Evolutionary conservation across 2,888 invertebrate genomes (phyloP), one percentile per base, ranked within the genome.

Genomic region (Panopea generosa): DNA sequence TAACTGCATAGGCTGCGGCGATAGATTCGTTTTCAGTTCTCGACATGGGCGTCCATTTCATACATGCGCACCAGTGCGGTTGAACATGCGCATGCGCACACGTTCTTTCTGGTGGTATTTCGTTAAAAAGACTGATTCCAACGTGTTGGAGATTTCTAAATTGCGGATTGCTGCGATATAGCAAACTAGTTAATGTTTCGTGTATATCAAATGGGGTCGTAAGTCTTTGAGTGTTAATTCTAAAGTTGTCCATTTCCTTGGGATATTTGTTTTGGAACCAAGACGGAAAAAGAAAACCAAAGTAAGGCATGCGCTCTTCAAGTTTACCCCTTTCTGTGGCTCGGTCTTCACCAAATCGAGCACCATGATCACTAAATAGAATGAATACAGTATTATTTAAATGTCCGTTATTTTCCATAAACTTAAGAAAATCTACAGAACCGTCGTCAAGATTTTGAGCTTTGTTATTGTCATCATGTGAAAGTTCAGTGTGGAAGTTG

Each of bases 51-150:
- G 94, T 92, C 98, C 98, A 98, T n/a, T 95, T 94, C 0, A 98
- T 93, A 90, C 98, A 99, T 0, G 97, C 96, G 91, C 98, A 99
- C 98, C 98, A 99, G 91, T 99, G 98, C 0, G 98, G 96, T 90
- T 97, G 97, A 70, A 99, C 96, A 67, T 95, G 96, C 0, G 98
- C 98, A 91, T 97, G 95, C 4, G 95, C 95, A 91, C 98, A 98
- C 7, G 96, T 96, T 26, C 98, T 94, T 82, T 95, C 95, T 9
- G 93, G 89, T 0, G 97, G 96, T 20, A 92, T 86, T 57, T 85
- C 82, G 38, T 77, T 74, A 73, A 92, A 89, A 26, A 91, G 78
- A 72, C 91, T 92, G 45, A 91, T 89, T 2, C 90, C 91, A 45
- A 45, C 16, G 16, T 45, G 3, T 4, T 45, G 6, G 20, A 45